A percentile compares a stretch with the other conserved stretches of the same genome.
phyloP scores from a whole-genome alignment of 2,113 vertebrate genomes.

The Lepisosteus oculatus region DNA sequence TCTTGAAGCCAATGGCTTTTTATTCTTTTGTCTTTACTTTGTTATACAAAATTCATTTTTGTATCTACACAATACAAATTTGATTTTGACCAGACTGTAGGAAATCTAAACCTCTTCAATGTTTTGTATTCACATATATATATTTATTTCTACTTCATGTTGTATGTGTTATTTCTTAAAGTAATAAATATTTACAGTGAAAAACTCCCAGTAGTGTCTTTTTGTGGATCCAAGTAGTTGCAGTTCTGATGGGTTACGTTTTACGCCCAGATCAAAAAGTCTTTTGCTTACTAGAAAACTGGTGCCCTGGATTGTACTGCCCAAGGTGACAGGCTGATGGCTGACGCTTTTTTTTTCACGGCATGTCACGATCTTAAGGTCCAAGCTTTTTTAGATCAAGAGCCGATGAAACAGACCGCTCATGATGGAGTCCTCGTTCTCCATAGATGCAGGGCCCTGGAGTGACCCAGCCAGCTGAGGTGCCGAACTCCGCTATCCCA shows the following conservation, averaged over 20 bases:
- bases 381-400: too few relatives aligned
- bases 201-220: neutral
- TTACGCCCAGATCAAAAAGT: neutral
- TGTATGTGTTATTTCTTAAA: neutral
- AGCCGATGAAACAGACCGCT: too few relatives aligned
- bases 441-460: too few relatives aligned
- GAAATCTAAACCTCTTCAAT: neutral
- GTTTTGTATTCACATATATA: neutral
- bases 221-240: neutral
- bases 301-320: too few relatives aligned
- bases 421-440: too few relatives aligned
- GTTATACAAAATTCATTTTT: neutral
- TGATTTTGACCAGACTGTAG: neutral
- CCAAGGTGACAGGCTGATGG: too few relatives aligned
- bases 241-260: neutral
- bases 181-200: constrained; percentile 6
- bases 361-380: too few relatives aligned
- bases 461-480: too few relatives aligned
- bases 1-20: neutral
- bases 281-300: too few relatives aligned
- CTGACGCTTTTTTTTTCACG: too few relatives aligned
- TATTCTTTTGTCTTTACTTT: constrained; percentile 14
- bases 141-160: neutral
- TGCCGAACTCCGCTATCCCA: too few relatives aligned
- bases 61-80: too few relatives aligned